phyloP scores from a whole-genome alignment of 2,113 vertebrate species.

The Tamias sibiricus region DNA sequence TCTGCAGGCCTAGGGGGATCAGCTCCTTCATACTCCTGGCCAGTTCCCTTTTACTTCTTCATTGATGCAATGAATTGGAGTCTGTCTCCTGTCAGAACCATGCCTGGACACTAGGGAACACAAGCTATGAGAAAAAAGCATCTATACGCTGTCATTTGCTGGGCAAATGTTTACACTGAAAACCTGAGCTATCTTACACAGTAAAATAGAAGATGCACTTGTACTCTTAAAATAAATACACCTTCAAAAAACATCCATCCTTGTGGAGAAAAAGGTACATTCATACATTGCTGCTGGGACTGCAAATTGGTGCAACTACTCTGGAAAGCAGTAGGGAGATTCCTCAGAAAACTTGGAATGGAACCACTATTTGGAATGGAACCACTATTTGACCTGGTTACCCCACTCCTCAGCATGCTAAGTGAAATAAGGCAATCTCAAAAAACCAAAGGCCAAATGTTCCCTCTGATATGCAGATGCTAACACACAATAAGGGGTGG shows the following conservation, averaged over 20 bases:
- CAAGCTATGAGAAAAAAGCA: neutral
- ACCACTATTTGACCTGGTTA: too few relatives aligned
- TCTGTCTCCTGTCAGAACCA: neutral
- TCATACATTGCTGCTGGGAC: too few relatives aligned
- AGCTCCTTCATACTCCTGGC: fast-evolving
- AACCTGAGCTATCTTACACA: neutral
- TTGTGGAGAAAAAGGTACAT: neutral
- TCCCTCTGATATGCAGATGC: too few relatives aligned
- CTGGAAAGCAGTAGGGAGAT: too few relatives aligned
- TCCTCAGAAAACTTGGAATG: too few relatives aligned
- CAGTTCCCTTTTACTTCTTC: neutral
- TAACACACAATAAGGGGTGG: too few relatives aligned
- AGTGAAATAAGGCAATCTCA: too few relatives aligned
- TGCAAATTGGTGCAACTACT: too few relatives aligned
- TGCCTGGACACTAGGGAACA: neutral
- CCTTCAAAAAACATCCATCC: neutral
- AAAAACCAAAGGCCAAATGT: too few relatives aligned
- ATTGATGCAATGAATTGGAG: neutral
- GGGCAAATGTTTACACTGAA: neutral
- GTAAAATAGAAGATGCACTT: neutral
- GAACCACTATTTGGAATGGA: too few relatives aligned
- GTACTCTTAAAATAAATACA: neutral
- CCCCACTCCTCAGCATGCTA: too few relatives aligned
- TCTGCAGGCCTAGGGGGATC: neutral
- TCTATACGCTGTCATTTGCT: neutral